Evolutionary conservation across 2,797 vertebrate species (phyloP).

Genomic region (Delichon dasypus): DNA sequence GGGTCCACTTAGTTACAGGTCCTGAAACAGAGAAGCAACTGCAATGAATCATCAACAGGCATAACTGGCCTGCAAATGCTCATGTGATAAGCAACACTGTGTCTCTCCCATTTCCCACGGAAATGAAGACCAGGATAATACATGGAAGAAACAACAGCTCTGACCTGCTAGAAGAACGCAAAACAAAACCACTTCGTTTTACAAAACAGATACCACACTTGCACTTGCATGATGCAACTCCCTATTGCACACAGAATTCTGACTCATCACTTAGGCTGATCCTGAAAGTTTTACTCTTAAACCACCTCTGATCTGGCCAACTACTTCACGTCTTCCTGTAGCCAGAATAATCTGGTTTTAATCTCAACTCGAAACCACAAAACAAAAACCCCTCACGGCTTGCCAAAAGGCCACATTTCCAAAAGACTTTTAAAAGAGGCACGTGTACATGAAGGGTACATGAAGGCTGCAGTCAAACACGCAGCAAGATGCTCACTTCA

Average conservation of each 20-base stretch:
- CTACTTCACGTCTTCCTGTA: not conserved
- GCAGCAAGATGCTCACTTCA: not conserved
- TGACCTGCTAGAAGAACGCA: not conserved
- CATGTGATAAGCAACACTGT: not conserved
- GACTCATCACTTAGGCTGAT: not conserved
- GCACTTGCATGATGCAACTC: not conserved
- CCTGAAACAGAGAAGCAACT: slow-evolving; percentile 59
- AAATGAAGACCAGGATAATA: not conserved
- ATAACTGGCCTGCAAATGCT: not conserved
- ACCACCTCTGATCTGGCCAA: not conserved
- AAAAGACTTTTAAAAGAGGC: not conserved
- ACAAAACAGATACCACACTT: not conserved
- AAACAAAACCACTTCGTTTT: not conserved
- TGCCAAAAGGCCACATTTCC: not conserved
- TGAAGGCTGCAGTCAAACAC: not conserved
- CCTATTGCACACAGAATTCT: not conserved
- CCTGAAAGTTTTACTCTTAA: not conserved
- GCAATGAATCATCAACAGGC: slow-evolving; percentile 12
- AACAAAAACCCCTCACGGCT: not conserved
- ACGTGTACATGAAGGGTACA: not conserved
- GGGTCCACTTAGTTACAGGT: slow-evolving; percentile 2
- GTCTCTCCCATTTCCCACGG: not conserved
- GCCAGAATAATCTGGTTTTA: not conserved
- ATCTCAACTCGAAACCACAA: not conserved
- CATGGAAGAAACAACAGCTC: not conserved